These are phyloP conservation scores for Coelogynopora nodosa DNA, from an alignment of 2,888 invertebrate genomes.

Conservation along the genomic window DNA sequence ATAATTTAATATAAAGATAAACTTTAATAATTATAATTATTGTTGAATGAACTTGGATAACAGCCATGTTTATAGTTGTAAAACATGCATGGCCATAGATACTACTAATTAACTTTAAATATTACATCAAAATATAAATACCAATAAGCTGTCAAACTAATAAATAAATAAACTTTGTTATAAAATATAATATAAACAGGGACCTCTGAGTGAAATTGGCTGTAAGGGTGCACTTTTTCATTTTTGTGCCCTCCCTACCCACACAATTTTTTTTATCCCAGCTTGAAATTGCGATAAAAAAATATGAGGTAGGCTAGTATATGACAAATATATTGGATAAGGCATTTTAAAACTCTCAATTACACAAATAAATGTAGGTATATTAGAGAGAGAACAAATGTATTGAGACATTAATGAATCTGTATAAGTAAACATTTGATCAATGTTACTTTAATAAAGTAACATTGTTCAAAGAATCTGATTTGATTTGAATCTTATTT, in stretches of 20 bases:
- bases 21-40: too few species aligned
- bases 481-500: too few species aligned
- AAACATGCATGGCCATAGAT: too few species aligned
- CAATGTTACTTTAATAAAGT: constrained; percentile 15
- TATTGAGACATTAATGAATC: constrained; percentile 23
- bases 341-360: not conserved
- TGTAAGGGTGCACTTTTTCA: constrained; percentile 61
- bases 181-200: too few species aligned
- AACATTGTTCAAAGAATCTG: too few species aligned
- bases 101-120: too few species aligned
- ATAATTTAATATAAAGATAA: too few species aligned
- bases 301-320: not conserved
- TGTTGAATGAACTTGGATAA: too few species aligned
- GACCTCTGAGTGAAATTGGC: constrained; percentile 46
- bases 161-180: too few species aligned
- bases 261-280: not conserved
- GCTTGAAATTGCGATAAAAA: not conserved
- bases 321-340: not conserved
- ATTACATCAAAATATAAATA: too few species aligned
- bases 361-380: not conserved
- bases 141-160: too few species aligned
- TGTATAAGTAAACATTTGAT: not conserved
- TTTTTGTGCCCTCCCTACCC: constrained; percentile 69
- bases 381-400: not conserved
- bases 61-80: too few species aligned